Percentiles rank a stretch among this genome's conserved stretches.
Conservation (phyloP, 1,140 invertebrate genomes). For the Lordiphosa collinella region DNA sequence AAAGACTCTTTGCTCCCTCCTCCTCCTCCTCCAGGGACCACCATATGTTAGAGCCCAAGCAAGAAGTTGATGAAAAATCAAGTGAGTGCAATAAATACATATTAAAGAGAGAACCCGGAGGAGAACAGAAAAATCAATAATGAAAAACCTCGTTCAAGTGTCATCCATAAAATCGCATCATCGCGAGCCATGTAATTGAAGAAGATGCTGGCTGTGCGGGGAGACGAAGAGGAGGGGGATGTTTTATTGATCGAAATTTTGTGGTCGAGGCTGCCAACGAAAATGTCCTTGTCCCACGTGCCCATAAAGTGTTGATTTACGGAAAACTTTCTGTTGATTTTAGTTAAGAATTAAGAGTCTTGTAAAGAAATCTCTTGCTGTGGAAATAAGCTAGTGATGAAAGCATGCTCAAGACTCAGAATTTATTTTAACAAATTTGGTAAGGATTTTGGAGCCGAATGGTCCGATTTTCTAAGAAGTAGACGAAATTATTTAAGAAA, state of each 20-base stretch:
- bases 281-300: slow-evolving; percentile 7
- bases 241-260: slow-evolving; percentile 23
- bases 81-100: slow-evolving; percentile 59
- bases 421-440: no score
- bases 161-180: slow-evolving; percentile 51
- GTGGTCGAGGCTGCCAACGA: slow-evolving; percentile 1
- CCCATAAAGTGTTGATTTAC: neutral
- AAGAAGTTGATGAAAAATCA: slow-evolving; percentile 55
- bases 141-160: slow-evolving; percentile 41
- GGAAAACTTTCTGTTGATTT: neutral
- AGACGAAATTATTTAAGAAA: no score
- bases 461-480: no score
- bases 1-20: neutral
- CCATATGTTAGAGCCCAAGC: slow-evolving; percentile 16
- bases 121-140: slow-evolving; percentile 61
- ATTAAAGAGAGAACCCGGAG: slow-evolving; percentile 14
- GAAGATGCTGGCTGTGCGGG: neutral
- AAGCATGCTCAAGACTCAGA: no score
- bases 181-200: slow-evolving; percentile 60
- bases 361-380: no score
- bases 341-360: no score
- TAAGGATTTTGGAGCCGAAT: no score
- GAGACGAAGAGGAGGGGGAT: slow-evolving; percentile 15
- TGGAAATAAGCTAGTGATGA: no score
- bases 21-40: neutral